Evolutionary conservation across 2,113 vertebrate genomes (phyloP).

Genomic region (Hydropotes inermis): DNA sequence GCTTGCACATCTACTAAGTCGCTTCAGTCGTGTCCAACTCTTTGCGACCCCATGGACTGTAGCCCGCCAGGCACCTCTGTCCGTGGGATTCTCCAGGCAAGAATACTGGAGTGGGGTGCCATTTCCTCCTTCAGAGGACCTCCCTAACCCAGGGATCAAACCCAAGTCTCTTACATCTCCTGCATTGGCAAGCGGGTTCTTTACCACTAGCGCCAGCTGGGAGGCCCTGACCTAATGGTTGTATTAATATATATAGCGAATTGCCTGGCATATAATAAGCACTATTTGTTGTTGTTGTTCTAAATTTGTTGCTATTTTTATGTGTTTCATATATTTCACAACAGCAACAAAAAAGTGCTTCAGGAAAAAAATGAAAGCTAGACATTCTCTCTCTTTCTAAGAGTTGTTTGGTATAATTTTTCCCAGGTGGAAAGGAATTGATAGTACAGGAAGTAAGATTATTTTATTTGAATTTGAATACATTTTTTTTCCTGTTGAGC

Average conservation of each 20-base stretch:
- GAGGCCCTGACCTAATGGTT: background rate
- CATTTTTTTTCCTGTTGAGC: background rate
- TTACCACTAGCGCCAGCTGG: background rate
- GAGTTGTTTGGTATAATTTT: background rate
- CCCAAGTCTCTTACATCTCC: background rate
- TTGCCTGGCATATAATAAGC: background rate
- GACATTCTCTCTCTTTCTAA: background rate
- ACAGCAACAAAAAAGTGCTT: background rate
- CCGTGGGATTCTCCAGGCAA: background rate
- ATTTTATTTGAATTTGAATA: slow-evolving; percentile 6
- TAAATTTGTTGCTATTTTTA: background rate
- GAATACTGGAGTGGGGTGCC: background rate
- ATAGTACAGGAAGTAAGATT: background rate
- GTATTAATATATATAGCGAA: background rate
- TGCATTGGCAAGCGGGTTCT: background rate
- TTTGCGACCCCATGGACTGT: background rate
- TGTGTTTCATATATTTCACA: background rate
- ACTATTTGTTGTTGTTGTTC: background rate
- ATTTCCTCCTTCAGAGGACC: background rate
- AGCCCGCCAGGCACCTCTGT: background rate
- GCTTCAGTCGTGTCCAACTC: background rate
- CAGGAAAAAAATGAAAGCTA: background rate
- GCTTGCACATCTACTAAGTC: background rate
- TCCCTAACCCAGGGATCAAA: background rate
- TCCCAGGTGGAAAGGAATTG: background rate